These are phyloP conservation scores for Priocnemis perturbator DNA, from an alignment of 2,888 invertebrate genomes.

Conservation along the genomic window DNA sequence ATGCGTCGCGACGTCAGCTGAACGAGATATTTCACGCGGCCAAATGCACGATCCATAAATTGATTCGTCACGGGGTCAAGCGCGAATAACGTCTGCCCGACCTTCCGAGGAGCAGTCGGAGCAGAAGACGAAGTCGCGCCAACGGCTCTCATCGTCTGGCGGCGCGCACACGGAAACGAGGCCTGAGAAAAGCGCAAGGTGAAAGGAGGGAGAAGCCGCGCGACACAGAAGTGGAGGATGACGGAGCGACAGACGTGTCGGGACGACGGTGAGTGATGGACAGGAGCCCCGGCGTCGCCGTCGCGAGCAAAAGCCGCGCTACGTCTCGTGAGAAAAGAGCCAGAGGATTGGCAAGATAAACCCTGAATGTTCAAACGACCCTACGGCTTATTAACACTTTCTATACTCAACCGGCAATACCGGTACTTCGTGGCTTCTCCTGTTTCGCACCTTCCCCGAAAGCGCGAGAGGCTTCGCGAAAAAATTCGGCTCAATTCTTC, in stretches of 20 bases:
- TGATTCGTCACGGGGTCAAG: slow-evolving; percentile 24
- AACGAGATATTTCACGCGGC: too few relatives aligned
- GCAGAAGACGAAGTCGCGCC: background rate
- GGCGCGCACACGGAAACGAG: background rate
- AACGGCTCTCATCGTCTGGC: too few relatives aligned
- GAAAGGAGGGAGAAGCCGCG: slow-evolving; percentile 9
- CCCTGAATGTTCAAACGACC: slow-evolving; percentile 21
- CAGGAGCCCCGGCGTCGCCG: slow-evolving; percentile 57
- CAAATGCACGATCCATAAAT: slow-evolving; percentile 15
- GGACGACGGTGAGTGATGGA: slow-evolving; percentile 70
- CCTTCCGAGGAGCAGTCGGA: background rate
- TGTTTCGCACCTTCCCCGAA: too few relatives aligned
- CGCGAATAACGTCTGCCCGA: background rate
- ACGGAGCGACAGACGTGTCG: slow-evolving; percentile 60
- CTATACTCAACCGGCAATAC: too few relatives aligned
- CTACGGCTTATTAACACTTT: slow-evolving; percentile 33
- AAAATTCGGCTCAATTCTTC: too few relatives aligned
- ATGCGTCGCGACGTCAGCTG: too few relatives aligned
- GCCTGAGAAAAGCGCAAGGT: slow-evolving; percentile 11
- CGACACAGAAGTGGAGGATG: slow-evolving; percentile 43
- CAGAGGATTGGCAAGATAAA: slow-evolving; percentile 38
- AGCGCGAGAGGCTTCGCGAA: too few relatives aligned
- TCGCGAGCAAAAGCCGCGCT: slow-evolving; percentile 35
- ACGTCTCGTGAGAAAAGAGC: slow-evolving; percentile 34
- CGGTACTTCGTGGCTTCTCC: too few relatives aligned